Evolutionary conservation across 2,888 invertebrate species (phyloP).

Genomic region (Gymnosoma rotundatum): DNA sequence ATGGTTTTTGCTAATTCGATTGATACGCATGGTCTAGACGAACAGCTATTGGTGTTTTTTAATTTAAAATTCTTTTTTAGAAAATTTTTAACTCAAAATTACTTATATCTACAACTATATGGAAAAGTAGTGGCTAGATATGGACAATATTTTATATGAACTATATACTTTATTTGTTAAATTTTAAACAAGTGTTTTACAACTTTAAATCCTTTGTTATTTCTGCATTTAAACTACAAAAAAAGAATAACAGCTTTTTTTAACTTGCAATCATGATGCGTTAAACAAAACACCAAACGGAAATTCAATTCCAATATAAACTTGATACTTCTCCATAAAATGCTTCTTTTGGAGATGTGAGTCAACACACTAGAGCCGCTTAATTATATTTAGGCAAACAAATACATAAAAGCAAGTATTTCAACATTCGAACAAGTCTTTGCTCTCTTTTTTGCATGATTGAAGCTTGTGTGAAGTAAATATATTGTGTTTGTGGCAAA

Average conservation of each 20-base stretch:
- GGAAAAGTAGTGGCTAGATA: no score
- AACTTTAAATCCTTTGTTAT: neutral
- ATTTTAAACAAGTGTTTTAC: no score
- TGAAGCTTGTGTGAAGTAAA: constrained; percentile 13
- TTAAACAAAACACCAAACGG: constrained; percentile 65
- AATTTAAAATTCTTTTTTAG: no score
- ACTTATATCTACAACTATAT: no score
- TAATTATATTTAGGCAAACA: neutral
- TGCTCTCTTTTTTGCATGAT: constrained; percentile 50
- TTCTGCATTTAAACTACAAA: constrained; percentile 3
- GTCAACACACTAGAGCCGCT: constrained; percentile 58
- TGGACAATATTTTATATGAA: no score
- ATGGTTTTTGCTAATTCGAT: no score
- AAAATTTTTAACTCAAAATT: no score
- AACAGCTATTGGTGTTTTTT: no score
- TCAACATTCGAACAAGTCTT: constrained; percentile 9
- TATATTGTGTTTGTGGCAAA: neutral
- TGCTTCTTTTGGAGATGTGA: neutral
- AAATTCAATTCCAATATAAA: constrained; percentile 65
- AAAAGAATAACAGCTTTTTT: constrained; percentile 33
- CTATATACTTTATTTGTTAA: no score
- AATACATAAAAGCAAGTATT: neutral
- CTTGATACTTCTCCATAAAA: constrained; percentile 47
- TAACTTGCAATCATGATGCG: constrained; percentile 61
- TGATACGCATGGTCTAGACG: no score